Base-by-base conservation (phyloP, 2,888 invertebrate species). In the Corbicula japonica region DNA sequence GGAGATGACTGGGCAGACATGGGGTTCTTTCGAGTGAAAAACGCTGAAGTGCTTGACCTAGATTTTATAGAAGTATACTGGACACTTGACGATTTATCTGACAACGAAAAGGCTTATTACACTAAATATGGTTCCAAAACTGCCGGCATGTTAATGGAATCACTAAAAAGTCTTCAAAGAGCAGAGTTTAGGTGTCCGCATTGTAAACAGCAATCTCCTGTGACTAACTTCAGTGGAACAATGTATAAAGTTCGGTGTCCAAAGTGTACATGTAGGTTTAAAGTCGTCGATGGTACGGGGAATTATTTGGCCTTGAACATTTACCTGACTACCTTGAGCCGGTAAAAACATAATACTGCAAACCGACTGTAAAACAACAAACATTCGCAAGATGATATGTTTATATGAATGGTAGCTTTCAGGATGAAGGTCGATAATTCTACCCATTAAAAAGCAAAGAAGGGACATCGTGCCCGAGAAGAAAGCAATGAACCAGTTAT, bases 51-150 rank as follows among this genome's bases (percentile, higher is more conserved):
- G 18, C 46, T 69, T 38, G 4, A 44, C 8, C 26, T 58, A 4
- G 10, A 68, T n/a, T 68, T 68, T 38, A 56, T 68, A 21, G 58
- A 69, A 21, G 69, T 69, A 18, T 71, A 48, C 54, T 71, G 71
- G 71, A 28, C 41, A 2, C 4, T 18, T 12, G 12, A 41, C 30
- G 58, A 58, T 46, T 58, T 69, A 3, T n/a, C 30, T 2, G 5
- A 30, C 5, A 3, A 2, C 4, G 69, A 69, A 44, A 69, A 12
- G 18, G 46, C 21, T 15, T 41, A n/a, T 21, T 58, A 28, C 41
- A 69, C 38, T 44, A n/a, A 23, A 21, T 34, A 46, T 30, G 69
- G 69, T 5, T 21, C 69, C 6, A n/a, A 56, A n/a, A 58, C 46
- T 30, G 69, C 69, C 21, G 35, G 38, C 1, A 46, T 32, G n/a